Conservation (phyloP, 2,888 invertebrate species). For the Diploptera punctata region DNA sequence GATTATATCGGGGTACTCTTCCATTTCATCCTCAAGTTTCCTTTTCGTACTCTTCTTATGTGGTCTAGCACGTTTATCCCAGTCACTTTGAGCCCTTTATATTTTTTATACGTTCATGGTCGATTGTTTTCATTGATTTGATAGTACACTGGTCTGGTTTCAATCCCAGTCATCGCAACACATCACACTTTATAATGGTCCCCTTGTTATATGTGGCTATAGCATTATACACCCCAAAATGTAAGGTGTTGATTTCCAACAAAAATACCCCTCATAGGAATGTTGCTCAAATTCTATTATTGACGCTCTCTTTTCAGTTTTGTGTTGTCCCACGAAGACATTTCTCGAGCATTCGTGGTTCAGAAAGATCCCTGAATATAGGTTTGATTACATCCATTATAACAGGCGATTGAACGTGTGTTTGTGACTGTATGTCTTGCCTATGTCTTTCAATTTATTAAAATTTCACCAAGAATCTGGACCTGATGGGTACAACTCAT, state of each 20-base stretch:
- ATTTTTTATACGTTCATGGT: background rate
- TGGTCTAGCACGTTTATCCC: background rate
- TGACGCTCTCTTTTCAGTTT: background rate
- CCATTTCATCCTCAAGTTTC: background rate
- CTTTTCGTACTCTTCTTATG: background rate
- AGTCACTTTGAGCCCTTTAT: background rate
- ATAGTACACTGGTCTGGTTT: background rate
- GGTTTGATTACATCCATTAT: conserved; percentile 13
- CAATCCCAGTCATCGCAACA: background rate
- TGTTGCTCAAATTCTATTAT: background rate
- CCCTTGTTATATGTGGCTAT: conserved; percentile 21
- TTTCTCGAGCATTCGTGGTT: background rate
- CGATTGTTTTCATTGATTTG: background rate
- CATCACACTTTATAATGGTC: conserved; percentile 6
- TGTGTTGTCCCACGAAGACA: no score
- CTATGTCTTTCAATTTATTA: background rate
- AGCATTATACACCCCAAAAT: conserved; percentile 25
- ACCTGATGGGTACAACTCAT: background rate
- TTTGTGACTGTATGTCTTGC: background rate
- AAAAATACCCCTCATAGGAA: conserved; percentile 6
- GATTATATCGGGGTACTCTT: background rate
- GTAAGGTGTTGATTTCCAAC: background rate
- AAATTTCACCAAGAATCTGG: background rate
- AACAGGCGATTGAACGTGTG: background rate
- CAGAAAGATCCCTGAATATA: conserved; percentile 3